A percentile compares a stretch with the other conserved stretches of the same genome.
These are phyloP conservation scores for Acleris sparsana DNA, from an alignment of 2,888 invertebrate genomes.

Conservation along the genomic window DNA sequence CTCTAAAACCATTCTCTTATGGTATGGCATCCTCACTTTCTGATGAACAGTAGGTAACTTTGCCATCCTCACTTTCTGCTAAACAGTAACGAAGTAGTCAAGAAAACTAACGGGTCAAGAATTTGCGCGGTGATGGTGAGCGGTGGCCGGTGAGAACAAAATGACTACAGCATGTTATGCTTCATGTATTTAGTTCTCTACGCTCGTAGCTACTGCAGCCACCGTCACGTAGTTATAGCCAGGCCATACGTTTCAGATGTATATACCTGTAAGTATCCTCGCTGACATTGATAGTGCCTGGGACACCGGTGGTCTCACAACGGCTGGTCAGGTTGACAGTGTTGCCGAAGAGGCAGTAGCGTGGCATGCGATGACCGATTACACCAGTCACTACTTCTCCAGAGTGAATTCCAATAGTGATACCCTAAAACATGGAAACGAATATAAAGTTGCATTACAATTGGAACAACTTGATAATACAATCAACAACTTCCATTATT, in stretches of 20 bases:
- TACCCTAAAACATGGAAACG: slow-evolving; percentile 84
- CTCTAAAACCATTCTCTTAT: too few relatives aligned
- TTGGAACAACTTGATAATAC: neutral
- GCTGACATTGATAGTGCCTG: slow-evolving; percentile 95
- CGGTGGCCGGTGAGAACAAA: too few relatives aligned
- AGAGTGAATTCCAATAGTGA: slow-evolving; percentile 96
- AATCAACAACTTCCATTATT: slow-evolving; percentile 21
- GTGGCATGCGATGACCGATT: slow-evolving; percentile 96
- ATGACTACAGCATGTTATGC: too few relatives aligned
- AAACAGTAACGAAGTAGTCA: too few relatives aligned
- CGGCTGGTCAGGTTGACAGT: slow-evolving; percentile 97
- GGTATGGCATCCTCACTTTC: too few relatives aligned
- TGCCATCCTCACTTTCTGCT: too few relatives aligned
- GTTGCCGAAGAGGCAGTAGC: slow-evolving; percentile 96
- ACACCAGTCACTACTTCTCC: slow-evolving; percentile 98
- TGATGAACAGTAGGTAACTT: too few relatives aligned
- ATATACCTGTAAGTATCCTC: slow-evolving; percentile 93
- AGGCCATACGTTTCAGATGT: neutral
- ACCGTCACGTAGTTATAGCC: neutral
- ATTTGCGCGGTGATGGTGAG: too few relatives aligned
- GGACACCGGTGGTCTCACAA: slow-evolving; percentile 95
- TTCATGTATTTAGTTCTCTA: too few relatives aligned
- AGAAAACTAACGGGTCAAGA: too few relatives aligned
- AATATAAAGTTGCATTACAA: neutral
- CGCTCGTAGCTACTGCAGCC: too few relatives aligned